phyloP scores from a whole-genome alignment of 1,140 invertebrate genomes.

The Oryzaephilus surinamensis region DNA sequence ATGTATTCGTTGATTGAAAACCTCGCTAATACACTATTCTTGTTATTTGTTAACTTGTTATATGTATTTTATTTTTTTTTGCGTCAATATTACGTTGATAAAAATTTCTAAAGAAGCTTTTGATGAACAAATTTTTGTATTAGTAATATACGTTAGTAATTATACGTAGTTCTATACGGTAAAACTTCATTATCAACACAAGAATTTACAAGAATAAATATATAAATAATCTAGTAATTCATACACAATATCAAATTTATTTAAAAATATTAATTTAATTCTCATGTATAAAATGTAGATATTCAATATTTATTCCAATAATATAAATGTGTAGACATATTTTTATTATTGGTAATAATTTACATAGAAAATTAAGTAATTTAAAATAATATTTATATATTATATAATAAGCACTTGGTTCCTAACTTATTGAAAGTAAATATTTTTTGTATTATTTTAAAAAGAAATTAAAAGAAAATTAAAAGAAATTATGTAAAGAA shows the following conservation, averaged over 20 bases:
- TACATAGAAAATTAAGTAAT: conserved; percentile 27
- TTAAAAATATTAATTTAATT: conserved; percentile 14
- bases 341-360: conserved; percentile 24
- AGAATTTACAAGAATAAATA: no score
- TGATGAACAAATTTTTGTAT: no score
- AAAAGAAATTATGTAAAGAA: no score
- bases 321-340: conserved; percentile 19
- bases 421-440: conserved; percentile 32
- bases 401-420: conserved; percentile 38
- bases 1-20: conserved; percentile 23
- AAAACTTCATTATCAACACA: no score
- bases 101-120: no score
- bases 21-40: conserved; percentile 26
- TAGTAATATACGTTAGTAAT: no score
- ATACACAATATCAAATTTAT: no score
- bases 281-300: conserved; percentile 36
- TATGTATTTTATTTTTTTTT: no score
- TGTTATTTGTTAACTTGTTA: conserved; percentile 30
- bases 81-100: no score
- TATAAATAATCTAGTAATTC: no score
- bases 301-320: conserved; percentile 26
- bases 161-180: no score
- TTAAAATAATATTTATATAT: conserved; percentile 31
- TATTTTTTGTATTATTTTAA: conserved; percentile 23
- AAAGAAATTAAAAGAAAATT: conserved; percentile 9